Conservation (phyloP, 2,113 vertebrate genomes). For the Stegostoma tigrinum region DNA sequence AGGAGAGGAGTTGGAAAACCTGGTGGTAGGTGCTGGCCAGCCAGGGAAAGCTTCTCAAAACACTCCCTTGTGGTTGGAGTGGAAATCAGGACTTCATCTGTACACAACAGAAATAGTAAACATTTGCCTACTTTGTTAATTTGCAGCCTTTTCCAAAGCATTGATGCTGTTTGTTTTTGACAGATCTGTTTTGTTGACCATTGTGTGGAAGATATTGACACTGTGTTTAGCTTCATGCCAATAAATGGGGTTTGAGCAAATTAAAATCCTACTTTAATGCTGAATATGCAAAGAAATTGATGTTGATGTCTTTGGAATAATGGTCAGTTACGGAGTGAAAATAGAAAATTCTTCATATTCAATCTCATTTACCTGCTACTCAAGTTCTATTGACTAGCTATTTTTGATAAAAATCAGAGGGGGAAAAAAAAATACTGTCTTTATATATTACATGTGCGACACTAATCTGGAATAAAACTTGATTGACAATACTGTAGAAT, state of each 20-base stretch:
- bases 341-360: background rate
- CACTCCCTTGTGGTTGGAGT: constrained; percentile 94
- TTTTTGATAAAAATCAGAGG: background rate
- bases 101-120: constrained; percentile 43
- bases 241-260: background rate
- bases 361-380: background rate
- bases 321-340: background rate
- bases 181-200: background rate
- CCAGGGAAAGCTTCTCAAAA: constrained; percentile 92
- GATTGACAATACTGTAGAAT: background rate
- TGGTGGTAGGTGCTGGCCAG: constrained; percentile 83
- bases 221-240: background rate
- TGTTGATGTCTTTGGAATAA: background rate
- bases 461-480: background rate
- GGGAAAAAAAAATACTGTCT: background rate
- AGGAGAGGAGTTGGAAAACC: constrained; percentile 97
- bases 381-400: background rate
- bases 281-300: background rate
- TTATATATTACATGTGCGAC: background rate
- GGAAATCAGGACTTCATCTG: constrained; percentile 92
- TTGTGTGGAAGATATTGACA: background rate
- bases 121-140: background rate
- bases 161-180: background rate
- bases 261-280: background rate
- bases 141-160: background rate